Evolutionary conservation across 2,888 invertebrate genomes (phyloP).

Genomic region (Thera britannica): DNA sequence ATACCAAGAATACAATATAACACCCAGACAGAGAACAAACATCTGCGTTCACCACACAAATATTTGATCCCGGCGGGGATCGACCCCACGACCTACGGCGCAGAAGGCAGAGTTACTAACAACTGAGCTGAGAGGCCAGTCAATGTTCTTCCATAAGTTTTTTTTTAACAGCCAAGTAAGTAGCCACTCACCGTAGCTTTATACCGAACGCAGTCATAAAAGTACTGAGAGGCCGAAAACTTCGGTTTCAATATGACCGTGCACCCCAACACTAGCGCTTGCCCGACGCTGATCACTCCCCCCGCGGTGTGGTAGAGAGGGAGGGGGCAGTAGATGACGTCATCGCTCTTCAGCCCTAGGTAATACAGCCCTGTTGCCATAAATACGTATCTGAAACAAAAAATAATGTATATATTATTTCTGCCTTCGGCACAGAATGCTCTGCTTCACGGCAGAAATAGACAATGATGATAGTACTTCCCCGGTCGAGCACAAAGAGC

Average conservation of each 20-base stretch:
- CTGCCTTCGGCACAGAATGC: too few species aligned
- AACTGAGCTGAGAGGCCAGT: too few species aligned
- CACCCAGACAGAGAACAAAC: too few species aligned
- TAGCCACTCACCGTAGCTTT: constrained; percentile 93
- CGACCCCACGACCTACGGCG: too few species aligned
- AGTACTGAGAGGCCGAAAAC: constrained; percentile 97
- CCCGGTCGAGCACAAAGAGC: too few species aligned
- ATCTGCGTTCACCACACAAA: too few species aligned
- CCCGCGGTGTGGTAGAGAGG: constrained; percentile 99
- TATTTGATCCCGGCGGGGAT: too few species aligned
- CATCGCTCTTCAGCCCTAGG: constrained; percentile 86
- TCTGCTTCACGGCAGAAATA: too few species aligned
- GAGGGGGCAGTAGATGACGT: constrained; percentile 94
- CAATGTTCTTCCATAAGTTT: too few species aligned
- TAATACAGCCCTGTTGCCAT: constrained; percentile 89
- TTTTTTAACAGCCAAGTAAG: neutral
- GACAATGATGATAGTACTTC: too few species aligned
- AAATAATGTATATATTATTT: neutral
- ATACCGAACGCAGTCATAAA: constrained; percentile 96
- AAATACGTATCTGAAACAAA: constrained; percentile 88
- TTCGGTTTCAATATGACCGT: constrained; percentile 94
- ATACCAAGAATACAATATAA: too few species aligned
- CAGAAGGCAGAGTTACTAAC: too few species aligned
- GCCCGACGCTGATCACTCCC: constrained; percentile 94
- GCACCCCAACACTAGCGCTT: constrained; percentile 91